Percentiles rank a stretch among this genome's conserved stretches.
These are phyloP conservation scores for Falco novaeseelandiae DNA, from an alignment of 2,797 vertebrate genomes.

Conservation along the genomic window DNA sequence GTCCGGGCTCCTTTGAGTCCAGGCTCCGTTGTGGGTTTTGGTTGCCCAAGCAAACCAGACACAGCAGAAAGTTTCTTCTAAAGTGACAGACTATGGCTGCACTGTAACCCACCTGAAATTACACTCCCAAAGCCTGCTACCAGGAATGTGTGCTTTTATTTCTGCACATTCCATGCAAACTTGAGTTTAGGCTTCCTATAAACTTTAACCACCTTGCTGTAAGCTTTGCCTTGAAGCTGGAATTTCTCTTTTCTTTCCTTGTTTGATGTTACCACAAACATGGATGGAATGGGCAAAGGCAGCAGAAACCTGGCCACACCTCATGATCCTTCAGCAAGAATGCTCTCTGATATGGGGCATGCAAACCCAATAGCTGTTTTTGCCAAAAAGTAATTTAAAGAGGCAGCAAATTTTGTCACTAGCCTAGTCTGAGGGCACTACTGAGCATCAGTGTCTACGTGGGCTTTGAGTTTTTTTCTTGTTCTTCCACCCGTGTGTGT, in stretches of 20 bases:
- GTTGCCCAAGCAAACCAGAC: not conserved
- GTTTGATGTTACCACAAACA: not conserved
- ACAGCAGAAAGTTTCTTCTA: not conserved
- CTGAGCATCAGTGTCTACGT: not conserved
- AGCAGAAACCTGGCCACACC: not conserved
- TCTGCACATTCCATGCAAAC: not conserved
- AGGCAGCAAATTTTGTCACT: not conserved
- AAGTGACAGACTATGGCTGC: not conserved
- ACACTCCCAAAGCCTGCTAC: not conserved
- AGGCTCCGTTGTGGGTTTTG: not conserved
- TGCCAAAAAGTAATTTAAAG: not conserved
- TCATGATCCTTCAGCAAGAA: not conserved
- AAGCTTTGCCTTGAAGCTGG: not conserved
- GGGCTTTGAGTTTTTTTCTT: not conserved
- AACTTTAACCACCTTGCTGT: not conserved
- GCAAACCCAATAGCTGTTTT: not conserved
- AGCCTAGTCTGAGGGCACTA: not conserved
- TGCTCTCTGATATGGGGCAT: not conserved
- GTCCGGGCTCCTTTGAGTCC: not conserved
- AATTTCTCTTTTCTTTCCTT: not conserved
- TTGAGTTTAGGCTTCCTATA: not conserved
- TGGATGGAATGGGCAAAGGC: not conserved
- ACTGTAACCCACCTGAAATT: not conserved
- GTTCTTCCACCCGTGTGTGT: not conserved
- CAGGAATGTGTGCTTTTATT: not conserved